Conservation (phyloP, 2,888 invertebrate genomes). For the Lissonota sp. region DNA sequence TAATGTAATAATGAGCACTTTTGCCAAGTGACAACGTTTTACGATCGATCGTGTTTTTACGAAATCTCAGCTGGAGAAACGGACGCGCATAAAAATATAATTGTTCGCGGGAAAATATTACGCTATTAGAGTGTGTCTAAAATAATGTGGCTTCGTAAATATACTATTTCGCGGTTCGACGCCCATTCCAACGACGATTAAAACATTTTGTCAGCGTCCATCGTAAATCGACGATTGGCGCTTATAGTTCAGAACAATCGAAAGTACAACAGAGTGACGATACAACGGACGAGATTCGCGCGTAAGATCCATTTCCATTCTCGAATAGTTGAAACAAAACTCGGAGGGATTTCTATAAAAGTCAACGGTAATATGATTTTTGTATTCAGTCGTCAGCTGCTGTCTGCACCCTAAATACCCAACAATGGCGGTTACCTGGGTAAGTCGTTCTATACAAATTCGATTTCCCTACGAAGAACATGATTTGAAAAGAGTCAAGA, state of each 20-base stretch:
- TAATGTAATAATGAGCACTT: conserved; percentile 27
- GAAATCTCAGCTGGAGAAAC: conserved; percentile 56
- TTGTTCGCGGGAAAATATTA: conserved; percentile 37
- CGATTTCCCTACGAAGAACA: not conserved
- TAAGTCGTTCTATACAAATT: conserved; percentile 69
- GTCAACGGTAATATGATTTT: conserved; percentile 68
- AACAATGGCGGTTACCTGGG: conserved; percentile 77
- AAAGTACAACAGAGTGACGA: conserved; percentile 45
- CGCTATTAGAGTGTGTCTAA: conserved; percentile 48
- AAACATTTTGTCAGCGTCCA: conserved; percentile 72
- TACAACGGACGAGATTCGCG: conserved; percentile 60
- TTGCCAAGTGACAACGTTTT: conserved; percentile 52
- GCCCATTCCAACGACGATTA: conserved; percentile 79
- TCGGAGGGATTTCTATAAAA: conserved; percentile 77
- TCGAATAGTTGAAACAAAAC: not conserved
- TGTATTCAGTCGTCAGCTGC: conserved; percentile 75
- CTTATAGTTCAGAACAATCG: conserved; percentile 67
- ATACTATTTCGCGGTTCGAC: conserved; percentile 72
- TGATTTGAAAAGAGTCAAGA: conserved; percentile 23
- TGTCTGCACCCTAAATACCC: conserved; percentile 72
- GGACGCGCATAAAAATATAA: conserved; percentile 21
- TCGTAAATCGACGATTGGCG: conserved; percentile 78
- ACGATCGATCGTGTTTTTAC: conserved; percentile 60
- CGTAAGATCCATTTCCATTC: conserved; percentile 68
- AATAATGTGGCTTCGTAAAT: conserved; percentile 37